phyloP scores from a whole-genome alignment of 2,113 vertebrate genomes.

The Halichoerus grypus region DNA sequence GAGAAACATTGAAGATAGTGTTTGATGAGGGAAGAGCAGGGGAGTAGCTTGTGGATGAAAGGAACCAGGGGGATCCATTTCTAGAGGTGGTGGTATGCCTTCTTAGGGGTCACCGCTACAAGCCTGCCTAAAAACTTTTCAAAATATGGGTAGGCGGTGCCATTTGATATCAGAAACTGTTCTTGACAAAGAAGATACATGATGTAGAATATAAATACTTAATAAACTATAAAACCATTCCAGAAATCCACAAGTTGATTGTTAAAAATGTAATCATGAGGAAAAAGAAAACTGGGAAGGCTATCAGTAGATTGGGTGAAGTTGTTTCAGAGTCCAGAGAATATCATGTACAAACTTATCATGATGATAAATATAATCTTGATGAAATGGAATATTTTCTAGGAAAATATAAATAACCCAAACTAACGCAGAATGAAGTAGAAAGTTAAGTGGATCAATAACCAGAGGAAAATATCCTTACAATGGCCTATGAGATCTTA shows the following conservation, averaged over 20 bases:
- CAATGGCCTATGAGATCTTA: background rate
- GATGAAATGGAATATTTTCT: background rate
- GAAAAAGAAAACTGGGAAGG: background rate
- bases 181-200: background rate
- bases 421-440: background rate
- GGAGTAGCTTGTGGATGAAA: background rate
- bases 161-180: background rate
- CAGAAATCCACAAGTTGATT: background rate
- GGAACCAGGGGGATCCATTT: background rate
- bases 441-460: background rate
- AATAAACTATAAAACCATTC: background rate
- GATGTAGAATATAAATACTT: background rate
- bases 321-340: background rate
- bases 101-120: background rate
- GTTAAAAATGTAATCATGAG: background rate
- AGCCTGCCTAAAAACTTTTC: background rate
- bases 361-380: background rate
- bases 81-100: background rate
- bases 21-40: background rate
- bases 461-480: background rate
- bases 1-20: conserved; percentile 80
- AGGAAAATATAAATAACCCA: background rate
- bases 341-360: background rate
- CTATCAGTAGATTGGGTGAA: background rate
- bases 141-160: background rate